Conservation (phyloP, 1,140 invertebrate genomes). For the Zaprionus ghesquierei region DNA sequence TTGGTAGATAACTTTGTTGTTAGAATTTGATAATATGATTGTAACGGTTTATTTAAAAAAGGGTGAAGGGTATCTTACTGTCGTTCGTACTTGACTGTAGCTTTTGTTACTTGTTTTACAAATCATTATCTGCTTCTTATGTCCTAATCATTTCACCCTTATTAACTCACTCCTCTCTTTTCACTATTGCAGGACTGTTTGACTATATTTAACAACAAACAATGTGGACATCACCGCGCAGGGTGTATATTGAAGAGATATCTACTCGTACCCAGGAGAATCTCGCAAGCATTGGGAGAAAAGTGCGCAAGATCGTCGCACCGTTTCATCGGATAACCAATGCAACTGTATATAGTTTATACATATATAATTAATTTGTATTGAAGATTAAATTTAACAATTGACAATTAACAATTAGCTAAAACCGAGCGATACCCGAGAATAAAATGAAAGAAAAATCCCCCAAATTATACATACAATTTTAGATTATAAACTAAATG, state of each 20-base stretch:
- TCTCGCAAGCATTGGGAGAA: constrained; percentile 76
- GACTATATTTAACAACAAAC: constrained; percentile 76
- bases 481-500: constrained; percentile 8
- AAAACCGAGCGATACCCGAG: constrained; percentile 24
- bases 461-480: neutral
- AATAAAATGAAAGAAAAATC: neutral
- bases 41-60: too few species aligned
- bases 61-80: too few species aligned
- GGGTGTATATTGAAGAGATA: constrained; percentile 82
- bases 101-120: too few species aligned
- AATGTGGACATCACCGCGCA: constrained; percentile 83
- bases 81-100: too few species aligned
- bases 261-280: constrained; percentile 80
- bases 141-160: too few species aligned
- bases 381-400: constrained; percentile 39
- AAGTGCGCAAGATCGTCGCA: constrained; percentile 16
- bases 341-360: constrained; percentile 79
- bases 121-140: too few species aligned
- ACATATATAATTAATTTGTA: constrained; percentile 52
- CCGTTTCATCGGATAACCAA: constrained; percentile 77
- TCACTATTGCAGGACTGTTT: constrained; percentile 77
- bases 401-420: constrained; percentile 46
- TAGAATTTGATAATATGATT: too few species aligned
- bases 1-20: too few species aligned
- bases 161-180: neutral